Base-by-base conservation (phyloP, 1,140 invertebrate species). In the Pararge aegeria region DNA sequence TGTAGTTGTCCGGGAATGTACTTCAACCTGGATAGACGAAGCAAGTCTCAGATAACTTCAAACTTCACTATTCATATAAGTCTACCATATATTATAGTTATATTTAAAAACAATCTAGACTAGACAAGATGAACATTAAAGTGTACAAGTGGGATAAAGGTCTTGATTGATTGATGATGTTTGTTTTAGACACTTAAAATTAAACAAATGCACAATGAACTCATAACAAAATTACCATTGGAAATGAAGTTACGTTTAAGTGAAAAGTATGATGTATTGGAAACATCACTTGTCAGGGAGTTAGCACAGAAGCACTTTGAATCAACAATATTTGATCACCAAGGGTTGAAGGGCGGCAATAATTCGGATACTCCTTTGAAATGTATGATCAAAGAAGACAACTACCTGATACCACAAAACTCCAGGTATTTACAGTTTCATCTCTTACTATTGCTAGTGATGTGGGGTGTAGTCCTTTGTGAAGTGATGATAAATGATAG, bases 401-500 rank as follows among this genome's bases (percentile, higher is more conserved):
- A 71, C 46, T 82, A 85, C 57, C 63, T 90, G 13, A 72, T 90
- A 19, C 88, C 89, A 63, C 57, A 65, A 50, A 76, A 80, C 34
- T 87, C 74, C 53, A 87, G 85, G 89, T 90, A 69, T 24, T n/a
- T 2, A 4, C 24, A 4, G 24, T 24, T 24, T 24, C n/a, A n/a
- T n/a, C n/a, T n/a, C n/a, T n/a, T n/a, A n/a, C n/a, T n/a, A n/a
- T n/a, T n/a, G n/a, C n/a, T n/a, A n/a, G n/a, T n/a, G n/a, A n/a
- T n/a, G n/a, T n/a, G n/a, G n/a, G n/a, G n/a, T n/a, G n/a, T n/a
- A n/a, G n/a, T n/a, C n/a, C n/a, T n/a, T n/a, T n/a, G n/a, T n/a
- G n/a, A n/a, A n/a, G n/a, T n/a, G n/a, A n/a, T n/a, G n/a, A n/a
- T n/a, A n/a, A n/a, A n/a, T n/a, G n/a, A n/a, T n/a, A n/a, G n/a